Base-by-base conservation (phyloP, 2,113 vertebrate species). In the Rhabdomys dilectus region DNA sequence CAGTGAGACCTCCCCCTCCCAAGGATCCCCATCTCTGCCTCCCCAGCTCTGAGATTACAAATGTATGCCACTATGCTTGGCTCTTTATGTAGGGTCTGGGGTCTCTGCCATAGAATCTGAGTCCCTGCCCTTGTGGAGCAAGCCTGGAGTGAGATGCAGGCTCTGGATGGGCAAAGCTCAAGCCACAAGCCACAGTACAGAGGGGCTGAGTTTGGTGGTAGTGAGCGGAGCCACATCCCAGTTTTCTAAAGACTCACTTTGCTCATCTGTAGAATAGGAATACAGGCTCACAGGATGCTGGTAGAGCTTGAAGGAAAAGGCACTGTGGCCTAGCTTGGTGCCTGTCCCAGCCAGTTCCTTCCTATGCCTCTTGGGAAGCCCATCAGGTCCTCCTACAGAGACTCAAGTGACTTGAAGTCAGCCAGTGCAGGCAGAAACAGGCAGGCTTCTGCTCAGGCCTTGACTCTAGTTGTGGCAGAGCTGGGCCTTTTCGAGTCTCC, bases 341-440 rank as follows among this genome's bases (percentile, higher is more conserved):
- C 29, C 62, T 53, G 29, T 31, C 3, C 19, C 70, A 53, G 34
- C 16, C 19, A 16, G 2, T 34, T 81, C 45, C 58, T 60, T 29
- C 81, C 70, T 34, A 7, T 7, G 17, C 21, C 3, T 53, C 17
- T 29, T 13, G 13, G 36, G 45, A 48, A 76, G 17, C n/a, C 45
- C 62, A 16, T 29, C 6, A 39, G 13, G 1, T 19, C 34, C 0
- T n/a, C 24, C 26, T 0, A 0, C 13, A 36, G 76, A n/a, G 64
- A 22, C 56, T 26, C 76, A 53, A 22, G 48, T 1, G 31, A 60
- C 7, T 13, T 66, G 62, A 39, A 15, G 48, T 31, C 29, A 56
- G 31, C 39, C 34, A 17, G 8, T 3, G 13, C 8, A 82, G 75
- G 75, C 60, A 60, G 80, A 22, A n/a, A 64, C 62, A 4, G 87